Evolutionary conservation across 2,113 vertebrate genomes (phyloP), one percentile per base, ranked within the genome.

Genomic region (Terrapene triunguis): DNA sequence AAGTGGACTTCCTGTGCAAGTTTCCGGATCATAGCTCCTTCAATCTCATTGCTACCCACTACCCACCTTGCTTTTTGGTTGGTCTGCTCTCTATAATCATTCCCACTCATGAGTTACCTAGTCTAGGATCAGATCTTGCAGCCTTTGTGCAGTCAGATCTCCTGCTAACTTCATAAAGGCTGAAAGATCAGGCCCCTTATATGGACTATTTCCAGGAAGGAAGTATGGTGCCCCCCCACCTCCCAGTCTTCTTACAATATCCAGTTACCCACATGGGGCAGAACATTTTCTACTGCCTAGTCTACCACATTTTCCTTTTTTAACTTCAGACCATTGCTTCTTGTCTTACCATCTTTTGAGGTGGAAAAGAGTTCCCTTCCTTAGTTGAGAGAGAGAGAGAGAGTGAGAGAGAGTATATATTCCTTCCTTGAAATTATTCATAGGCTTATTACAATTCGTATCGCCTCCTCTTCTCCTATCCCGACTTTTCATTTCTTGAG

Each of bases 401-500:
- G 25, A n/a, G n/a, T n/a, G n/a, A n/a, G n/a, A 51, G 86, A 82
- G 79, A 44, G 89, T 13, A 38, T 47, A 95, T 90, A 57, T 57
- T 57, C 25, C 25, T 88, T 82, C 48, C 69, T 48, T 8, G 0
- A 47, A 82, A 82, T 93, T 95, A 76, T 89, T 95, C 92, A 95
- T 65, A 85, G 82, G 80, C 53, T 74, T 54, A 35, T 76, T n/a
- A 69, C 0, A 0, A 72, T 65, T 87, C 80, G 81, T 3, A 16
- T 76, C 42, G 10, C 44, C 90, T 32, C 62, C 81, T 83, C 51
- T 62, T 1, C 84, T 72, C 85, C 90, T 44, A 59, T 76, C 94
- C 57, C 90, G 84, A 57, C 82, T 51, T 35, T 93, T 82, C 88
- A 69, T 59, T 96, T 85, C 48, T 80, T 17, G 6, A 89, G n/a